A percentile compares a stretch with the other conserved stretches of the same genome.
Evolutionary conservation across 1,140 invertebrate species (phyloP).

Genomic region (Drosophila asahinai): DNA sequence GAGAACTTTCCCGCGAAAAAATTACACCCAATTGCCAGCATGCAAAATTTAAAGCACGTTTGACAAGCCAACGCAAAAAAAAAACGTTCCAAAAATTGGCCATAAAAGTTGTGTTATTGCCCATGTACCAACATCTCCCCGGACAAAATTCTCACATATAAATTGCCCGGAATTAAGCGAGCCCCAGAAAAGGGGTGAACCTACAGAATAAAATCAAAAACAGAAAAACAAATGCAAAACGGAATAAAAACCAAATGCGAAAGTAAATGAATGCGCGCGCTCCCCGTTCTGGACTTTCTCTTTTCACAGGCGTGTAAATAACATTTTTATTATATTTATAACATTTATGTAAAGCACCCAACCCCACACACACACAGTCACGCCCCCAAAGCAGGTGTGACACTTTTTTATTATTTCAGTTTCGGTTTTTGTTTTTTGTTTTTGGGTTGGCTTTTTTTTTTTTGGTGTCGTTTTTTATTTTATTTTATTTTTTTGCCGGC

Average conservation of each 20-base stretch:
- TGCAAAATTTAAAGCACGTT: slow-evolving; percentile 72
- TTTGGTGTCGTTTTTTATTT: slow-evolving; percentile 18
- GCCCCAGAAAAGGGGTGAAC: slow-evolving; percentile 54
- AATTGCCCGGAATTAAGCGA: slow-evolving; percentile 60
- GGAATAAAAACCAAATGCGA: slow-evolving; percentile 50
- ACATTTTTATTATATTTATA: slow-evolving; percentile 81
- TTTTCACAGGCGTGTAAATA: slow-evolving; percentile 81
- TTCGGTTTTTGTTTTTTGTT: slow-evolving; percentile 32
- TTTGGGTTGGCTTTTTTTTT: slow-evolving; percentile 14
- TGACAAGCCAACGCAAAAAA: slow-evolving; percentile 55
- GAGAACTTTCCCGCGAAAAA: slow-evolving; percentile 27
- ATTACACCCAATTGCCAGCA: slow-evolving; percentile 3
- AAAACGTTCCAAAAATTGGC: slow-evolving; percentile 44
- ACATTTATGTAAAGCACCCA: slow-evolving; percentile 77
- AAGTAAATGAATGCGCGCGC: slow-evolving; percentile 73
- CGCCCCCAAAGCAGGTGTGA: slow-evolving; percentile 61
- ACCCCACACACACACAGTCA: slow-evolving; percentile 18
- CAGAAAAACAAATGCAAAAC: slow-evolving; percentile 17
- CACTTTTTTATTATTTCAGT: slow-evolving; percentile 70
- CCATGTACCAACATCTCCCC: slow-evolving; percentile 43
- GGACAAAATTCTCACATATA: slow-evolving; percentile 68
- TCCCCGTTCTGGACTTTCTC: slow-evolving; percentile 70
- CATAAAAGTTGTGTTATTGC: slow-evolving; percentile 74
- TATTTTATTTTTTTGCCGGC: slow-evolving; percentile 24
- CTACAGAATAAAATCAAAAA: slow-evolving; percentile 40